Percentiles rank a stretch among this genome's conserved stretches.
phyloP scores from a whole-genome alignment of 2,113 vertebrate species.

The Regulus satrapa region DNA sequence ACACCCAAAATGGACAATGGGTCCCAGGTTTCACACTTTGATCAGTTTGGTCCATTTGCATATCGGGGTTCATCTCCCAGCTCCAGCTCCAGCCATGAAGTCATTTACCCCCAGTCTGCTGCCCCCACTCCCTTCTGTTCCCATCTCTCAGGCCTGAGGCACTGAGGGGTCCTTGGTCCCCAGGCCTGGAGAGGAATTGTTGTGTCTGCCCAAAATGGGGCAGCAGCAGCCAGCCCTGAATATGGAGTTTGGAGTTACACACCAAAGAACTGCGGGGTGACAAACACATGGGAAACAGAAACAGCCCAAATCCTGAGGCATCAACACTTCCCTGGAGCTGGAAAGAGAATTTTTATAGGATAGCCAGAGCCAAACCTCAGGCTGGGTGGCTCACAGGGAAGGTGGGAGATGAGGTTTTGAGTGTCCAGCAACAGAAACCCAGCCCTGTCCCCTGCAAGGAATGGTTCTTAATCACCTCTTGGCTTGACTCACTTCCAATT shows the following conservation, averaged over 20 bases:
- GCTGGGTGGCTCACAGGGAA: rapidly evolving
- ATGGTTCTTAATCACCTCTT: neutral
- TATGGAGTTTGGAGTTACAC: neutral
- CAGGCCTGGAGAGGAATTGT: neutral
- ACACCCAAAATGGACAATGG: rapidly evolving
- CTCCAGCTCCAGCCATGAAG: neutral
- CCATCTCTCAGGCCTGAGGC: neutral
- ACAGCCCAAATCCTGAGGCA: neutral
- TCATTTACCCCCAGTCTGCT: neutral
- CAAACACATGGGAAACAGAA: neutral
- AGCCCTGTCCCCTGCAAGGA: neutral
- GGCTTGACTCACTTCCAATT: neutral
- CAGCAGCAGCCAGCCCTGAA: neutral
- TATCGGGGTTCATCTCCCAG: neutral
- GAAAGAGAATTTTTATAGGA: neutral
- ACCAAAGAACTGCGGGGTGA: neutral
- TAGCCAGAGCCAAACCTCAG: rapidly evolving
- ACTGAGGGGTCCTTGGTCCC: neutral
- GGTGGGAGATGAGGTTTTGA: neutral
- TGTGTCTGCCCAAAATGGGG: neutral
- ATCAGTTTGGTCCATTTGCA: neutral
- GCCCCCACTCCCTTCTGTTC: neutral
- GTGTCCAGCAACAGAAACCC: rapidly evolving
- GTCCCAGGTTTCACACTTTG: neutral
- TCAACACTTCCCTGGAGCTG: neutral